Evolutionary conservation across 2,113 vertebrate species (phyloP), one percentile per base, ranked within the genome.

Genomic region (Bothrops jararaca): DNA sequence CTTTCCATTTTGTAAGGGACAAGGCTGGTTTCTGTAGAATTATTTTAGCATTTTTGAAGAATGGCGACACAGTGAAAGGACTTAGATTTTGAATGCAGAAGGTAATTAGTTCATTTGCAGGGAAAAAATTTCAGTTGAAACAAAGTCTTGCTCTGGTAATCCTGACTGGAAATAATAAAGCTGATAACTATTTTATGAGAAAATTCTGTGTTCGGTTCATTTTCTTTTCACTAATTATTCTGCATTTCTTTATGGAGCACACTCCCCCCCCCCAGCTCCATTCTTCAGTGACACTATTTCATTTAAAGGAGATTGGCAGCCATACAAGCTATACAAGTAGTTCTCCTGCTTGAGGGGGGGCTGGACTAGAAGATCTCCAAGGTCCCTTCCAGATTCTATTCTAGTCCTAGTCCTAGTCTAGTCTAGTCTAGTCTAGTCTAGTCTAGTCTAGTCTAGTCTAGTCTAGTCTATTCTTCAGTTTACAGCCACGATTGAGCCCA

Each of bases 171-270:
- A 39, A 54, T 50, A 97, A 95, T 96, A 96, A 96, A 97, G 91
- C 74, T 95, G 90, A 96, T 80, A 91, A 94, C 91, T 96, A 94
- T 97, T 97, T 97, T 97, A 94, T 23, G 3, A 54, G 54, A 11
- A 10, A 56, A 20, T 0, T 93, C 39, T 0, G 0, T 1, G 0
- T 3, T 45, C 85, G n/a, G 9, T 91, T 91, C 85, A 12, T 90
- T 48, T 10, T 54, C 90, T 42, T 10, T 8, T 24, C 85, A 15
- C 20, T 57, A 57, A 34, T 57, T 48, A 34, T n/a, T 39, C 29
- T 42, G 4, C 29, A 87, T 60, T 87, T 29, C 48, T 29, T 58
- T 86, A 23, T 85, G 8, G 69, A 80, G 18, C 74, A 39, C 34
- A 39, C 18, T 22, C 22, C 18, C 18, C 7, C 9, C 20, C 18